These are phyloP conservation scores for Amphimallon solstitiale DNA, from an alignment of 2,888 invertebrate genomes.

Conservation along the genomic window DNA sequence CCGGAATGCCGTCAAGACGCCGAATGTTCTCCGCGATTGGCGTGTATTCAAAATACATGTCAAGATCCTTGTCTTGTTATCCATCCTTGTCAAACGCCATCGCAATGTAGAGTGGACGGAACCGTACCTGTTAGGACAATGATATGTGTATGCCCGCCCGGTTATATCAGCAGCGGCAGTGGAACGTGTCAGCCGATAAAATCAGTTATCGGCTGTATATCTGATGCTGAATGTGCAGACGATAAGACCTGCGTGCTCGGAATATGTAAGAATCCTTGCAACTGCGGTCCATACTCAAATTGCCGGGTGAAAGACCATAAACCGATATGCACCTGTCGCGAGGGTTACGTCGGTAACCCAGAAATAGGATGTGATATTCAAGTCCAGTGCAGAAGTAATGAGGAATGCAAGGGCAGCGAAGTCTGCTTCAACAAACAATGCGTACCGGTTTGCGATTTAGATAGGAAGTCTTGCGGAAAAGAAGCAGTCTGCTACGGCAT, in stretches of 20 bases:
- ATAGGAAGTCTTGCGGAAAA: constrained; percentile 77
- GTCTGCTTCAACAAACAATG: constrained; percentile 86
- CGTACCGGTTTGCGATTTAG: constrained; percentile 80
- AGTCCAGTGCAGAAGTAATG: constrained; percentile 77
- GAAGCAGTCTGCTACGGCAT: constrained; percentile 83
- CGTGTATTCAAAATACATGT: constrained; percentile 85
- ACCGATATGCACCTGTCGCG: constrained; percentile 86
- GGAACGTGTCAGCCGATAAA: constrained; percentile 82
- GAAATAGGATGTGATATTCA: constrained; percentile 78
- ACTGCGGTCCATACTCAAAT: constrained; percentile 85
- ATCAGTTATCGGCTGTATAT: constrained; percentile 73
- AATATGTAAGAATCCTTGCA: constrained; percentile 85
- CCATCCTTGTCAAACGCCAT: constrained; percentile 82
- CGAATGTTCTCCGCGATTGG: constrained; percentile 82
- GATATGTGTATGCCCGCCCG: constrained; percentile 90
- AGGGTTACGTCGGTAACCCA: constrained; percentile 87
- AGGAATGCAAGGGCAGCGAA: constrained; percentile 84
- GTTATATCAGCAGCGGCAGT: constrained; percentile 85
- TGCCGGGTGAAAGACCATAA: constrained; percentile 87
- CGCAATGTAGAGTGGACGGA: constrained; percentile 82
- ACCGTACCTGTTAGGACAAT: constrained; percentile 87
- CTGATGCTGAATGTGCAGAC: constrained; percentile 80
- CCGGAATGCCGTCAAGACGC: constrained; percentile 83
- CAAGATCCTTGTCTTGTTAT: constrained; percentile 83
- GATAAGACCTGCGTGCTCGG: constrained; percentile 84